A percentile compares a stretch with the other conserved stretches of the same genome.
Conservation (phyloP, 2,888 invertebrate species). For the Hirtodrosophila trivittata region DNA sequence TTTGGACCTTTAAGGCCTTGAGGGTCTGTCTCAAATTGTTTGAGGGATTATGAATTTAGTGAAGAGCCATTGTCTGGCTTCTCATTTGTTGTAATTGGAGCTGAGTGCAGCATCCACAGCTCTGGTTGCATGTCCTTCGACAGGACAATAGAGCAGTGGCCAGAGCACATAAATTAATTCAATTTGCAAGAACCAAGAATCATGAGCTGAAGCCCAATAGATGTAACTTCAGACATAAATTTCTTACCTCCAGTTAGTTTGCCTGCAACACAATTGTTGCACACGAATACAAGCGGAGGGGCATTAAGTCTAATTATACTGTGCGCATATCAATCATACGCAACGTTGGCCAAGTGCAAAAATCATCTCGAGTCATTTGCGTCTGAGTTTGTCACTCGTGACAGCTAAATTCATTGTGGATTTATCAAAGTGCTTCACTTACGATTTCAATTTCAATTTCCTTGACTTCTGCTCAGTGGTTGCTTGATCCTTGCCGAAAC, state of each 20-base stretch:
- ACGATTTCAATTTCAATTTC: slow-evolving; percentile 46
- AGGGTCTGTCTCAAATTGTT: not conserved
- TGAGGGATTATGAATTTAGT: slow-evolving; percentile 9
- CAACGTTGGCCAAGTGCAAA: slow-evolving; percentile 43
- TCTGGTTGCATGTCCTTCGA: slow-evolving; percentile 5
- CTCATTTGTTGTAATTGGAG: slow-evolving; percentile 20
- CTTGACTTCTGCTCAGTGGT: slow-evolving; percentile 5
- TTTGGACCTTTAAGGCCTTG: no score
- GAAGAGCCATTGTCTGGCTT: slow-evolving; percentile 22
- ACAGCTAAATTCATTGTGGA: slow-evolving; percentile 49
- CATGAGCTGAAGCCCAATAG: slow-evolving; percentile 1
- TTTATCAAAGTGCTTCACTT: slow-evolving; percentile 46
- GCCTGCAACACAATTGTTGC: no score
- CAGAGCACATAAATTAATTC: slow-evolving; percentile 35
- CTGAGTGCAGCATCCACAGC: slow-evolving; percentile 11
- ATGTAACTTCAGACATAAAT: slow-evolving; percentile 14
- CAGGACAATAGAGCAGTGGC: slow-evolving; percentile 18
- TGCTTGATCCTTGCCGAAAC: not conserved
- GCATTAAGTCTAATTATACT: slow-evolving; percentile 8
- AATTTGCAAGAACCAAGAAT: no score
- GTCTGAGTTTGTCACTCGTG: slow-evolving; percentile 25
- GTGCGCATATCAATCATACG: slow-evolving; percentile 68
- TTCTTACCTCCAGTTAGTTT: no score
- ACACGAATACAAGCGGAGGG: slow-evolving; percentile 7
- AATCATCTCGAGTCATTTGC: slow-evolving; percentile 39